Percentiles rank a stretch among this genome's conserved stretches.
These are phyloP conservation scores for Ifrita kowaldi DNA, from an alignment of 2,113 vertebrate species.

Conservation along the genomic window DNA sequence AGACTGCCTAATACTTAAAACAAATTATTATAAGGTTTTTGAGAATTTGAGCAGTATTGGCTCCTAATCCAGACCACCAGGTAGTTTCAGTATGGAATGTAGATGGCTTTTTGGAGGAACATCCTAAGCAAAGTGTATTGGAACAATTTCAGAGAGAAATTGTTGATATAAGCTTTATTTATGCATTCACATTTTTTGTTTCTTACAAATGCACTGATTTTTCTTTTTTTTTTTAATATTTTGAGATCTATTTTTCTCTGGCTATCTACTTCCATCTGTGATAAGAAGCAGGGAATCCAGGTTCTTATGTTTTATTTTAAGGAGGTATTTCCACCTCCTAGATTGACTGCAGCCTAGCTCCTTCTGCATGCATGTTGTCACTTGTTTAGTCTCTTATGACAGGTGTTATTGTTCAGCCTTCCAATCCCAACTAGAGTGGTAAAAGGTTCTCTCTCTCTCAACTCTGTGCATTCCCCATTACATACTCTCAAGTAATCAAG, in stretches of 20 bases:
- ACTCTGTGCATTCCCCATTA: neutral
- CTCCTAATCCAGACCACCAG: neutral
- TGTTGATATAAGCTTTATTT: neutral
- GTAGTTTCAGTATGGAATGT: neutral
- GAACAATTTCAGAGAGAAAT: neutral
- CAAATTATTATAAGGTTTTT: neutral
- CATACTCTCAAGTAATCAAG: neutral
- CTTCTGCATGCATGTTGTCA: neutral
- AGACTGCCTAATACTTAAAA: neutral
- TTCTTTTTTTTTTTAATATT: neutral
- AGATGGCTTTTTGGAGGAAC: neutral
- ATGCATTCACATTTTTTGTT: neutral
- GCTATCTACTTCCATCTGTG: neutral
- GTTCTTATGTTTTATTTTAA: neutral
- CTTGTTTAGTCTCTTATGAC: neutral
- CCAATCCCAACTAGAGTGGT: neutral
- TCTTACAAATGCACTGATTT: neutral
- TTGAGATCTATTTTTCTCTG: neutral
- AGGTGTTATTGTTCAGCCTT: neutral
- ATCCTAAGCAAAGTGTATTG: neutral
- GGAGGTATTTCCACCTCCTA: neutral
- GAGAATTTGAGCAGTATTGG: neutral
- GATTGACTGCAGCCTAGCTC: neutral
- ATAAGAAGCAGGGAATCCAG: neutral
- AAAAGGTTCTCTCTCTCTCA: neutral